Evolutionary conservation across 2,113 vertebrate species (phyloP), one percentile per base, ranked within the genome.

Genomic region (Catharus fuscescens): DNA sequence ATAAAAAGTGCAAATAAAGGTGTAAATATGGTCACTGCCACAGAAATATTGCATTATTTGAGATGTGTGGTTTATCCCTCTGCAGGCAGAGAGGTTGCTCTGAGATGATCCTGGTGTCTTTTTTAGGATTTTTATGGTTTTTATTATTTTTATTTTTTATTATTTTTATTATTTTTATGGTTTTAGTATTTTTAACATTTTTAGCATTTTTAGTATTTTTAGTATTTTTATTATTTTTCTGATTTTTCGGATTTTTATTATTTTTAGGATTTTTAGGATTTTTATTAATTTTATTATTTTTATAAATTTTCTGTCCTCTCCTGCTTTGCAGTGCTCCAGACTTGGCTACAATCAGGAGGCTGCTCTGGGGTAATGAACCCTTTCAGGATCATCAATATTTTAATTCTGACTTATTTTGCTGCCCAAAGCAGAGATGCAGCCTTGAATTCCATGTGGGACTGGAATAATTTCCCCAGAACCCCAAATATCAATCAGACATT

Each of bases 371-470:
- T 65, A 90, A 94, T 94, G 82, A 85, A 32, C 19, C 50, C 54
- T 95, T 73, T 88, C 73, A 95, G 84, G 60, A 57, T 38, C 70
- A 80, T 76, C 78, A 73, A 66, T 95, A 88, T 95, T 97, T 95
- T 88, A 95, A 97, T 95, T 92, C 83, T 53, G 36, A 44, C 47
- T 95, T 80, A 26, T 90, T 86, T 91, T 57, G 32, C 74, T 69
- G 80, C 66, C 87, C 52, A 93, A 93, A 80, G 47, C 54, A 91
- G 80, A 95, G 71, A 77, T 86, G 74, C 57, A 90, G 73, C 45
- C 78, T 89, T 67, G 40, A 48, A 83, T 92, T 90, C 78, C 79
- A 31, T 12, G 53, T 78, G 88, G 80, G 47, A 77, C 83, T 57
- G 65, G 57, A 92, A 60, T 53, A 80, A 47, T 95, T 81, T 74